A percentile compares a stretch with the other conserved stretches of the same genome.
Evolutionary conservation across 2,113 vertebrate species (phyloP).

Genomic region (Cyprinodon brontotheroides): DNA sequence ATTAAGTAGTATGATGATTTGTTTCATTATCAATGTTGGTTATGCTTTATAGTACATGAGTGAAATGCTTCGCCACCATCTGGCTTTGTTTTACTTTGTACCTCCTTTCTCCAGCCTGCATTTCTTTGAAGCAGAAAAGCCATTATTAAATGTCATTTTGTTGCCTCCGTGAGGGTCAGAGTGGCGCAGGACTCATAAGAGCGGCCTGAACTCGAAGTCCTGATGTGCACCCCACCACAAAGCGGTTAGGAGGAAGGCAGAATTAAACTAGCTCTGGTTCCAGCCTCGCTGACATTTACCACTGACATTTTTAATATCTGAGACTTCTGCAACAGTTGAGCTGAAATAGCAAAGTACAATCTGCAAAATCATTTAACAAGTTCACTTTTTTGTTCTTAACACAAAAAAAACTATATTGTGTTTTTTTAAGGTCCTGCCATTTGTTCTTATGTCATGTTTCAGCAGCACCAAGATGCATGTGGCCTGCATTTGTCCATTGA

Average conservation of each 20-base stretch:
- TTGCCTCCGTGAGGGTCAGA: constrained; percentile 11
- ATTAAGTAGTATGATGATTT: neutral
- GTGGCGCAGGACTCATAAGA: constrained; percentile 25
- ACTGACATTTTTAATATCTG: constrained; percentile 58
- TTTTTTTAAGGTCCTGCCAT: neutral
- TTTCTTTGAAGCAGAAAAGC: constrained; percentile 28
- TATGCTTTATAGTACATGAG: constrained; percentile 12
- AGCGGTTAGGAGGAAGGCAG: constrained; percentile 14
- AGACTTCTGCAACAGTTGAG: constrained; percentile 21
- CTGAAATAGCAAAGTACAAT: constrained; percentile 14
- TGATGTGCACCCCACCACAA: neutral
- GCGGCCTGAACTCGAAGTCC: constrained; percentile 13
- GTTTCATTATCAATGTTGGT: neutral
- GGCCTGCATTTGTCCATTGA: neutral
- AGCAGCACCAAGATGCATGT: constrained; percentile 2
- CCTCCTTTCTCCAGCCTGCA: neutral
- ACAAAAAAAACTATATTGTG: neutral
- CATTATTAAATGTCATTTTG: constrained; percentile 54
- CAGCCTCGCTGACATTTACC: constrained; percentile 56
- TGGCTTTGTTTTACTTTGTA: neutral
- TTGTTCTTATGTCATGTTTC: neutral
- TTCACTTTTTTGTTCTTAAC: neutral
- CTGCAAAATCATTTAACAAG: constrained; percentile 18
- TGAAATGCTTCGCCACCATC: neutral
- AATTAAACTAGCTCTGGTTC: constrained; percentile 33